Conservation (phyloP, 2,888 invertebrate genomes). For the Rhagonycha fulva region DNA sequence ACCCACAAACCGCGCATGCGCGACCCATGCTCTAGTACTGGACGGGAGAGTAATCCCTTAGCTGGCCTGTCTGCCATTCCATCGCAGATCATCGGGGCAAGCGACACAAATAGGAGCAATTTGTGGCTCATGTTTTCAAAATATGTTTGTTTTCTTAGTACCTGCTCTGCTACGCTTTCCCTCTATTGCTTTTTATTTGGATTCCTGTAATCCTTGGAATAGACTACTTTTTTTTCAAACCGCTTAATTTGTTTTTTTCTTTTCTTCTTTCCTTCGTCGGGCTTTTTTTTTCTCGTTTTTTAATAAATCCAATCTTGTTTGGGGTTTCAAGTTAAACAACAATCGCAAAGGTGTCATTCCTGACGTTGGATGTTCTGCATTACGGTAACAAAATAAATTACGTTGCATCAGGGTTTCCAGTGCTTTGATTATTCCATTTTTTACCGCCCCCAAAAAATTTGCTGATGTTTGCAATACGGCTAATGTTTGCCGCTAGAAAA, state of each 20-base stretch:
- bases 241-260: too few relatives aligned
- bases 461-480: too few relatives aligned
- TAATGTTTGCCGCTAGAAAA: too few relatives aligned
- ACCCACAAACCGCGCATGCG: too few relatives aligned
- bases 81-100: too few relatives aligned
- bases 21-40: too few relatives aligned
- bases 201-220: neutral
- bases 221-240: neutral
- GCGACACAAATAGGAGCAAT: too few relatives aligned
- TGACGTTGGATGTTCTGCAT: neutral
- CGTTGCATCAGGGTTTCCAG: neutral
- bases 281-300: neutral
- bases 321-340: neutral
- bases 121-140: too few relatives aligned
- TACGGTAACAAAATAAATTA: neutral
- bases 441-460: too few relatives aligned
- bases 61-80: too few relatives aligned
- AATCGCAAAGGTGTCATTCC: neutral
- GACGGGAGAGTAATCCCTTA: too few relatives aligned
- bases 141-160: neutral
- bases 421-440: too few relatives aligned
- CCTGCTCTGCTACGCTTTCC: neutral
- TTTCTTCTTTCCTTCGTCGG: neutral
- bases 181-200: neutral
- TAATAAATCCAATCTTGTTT: conserved; percentile 1